Conservation (phyloP, 2,113 vertebrate species). For the Perognathus longimembris region DNA sequence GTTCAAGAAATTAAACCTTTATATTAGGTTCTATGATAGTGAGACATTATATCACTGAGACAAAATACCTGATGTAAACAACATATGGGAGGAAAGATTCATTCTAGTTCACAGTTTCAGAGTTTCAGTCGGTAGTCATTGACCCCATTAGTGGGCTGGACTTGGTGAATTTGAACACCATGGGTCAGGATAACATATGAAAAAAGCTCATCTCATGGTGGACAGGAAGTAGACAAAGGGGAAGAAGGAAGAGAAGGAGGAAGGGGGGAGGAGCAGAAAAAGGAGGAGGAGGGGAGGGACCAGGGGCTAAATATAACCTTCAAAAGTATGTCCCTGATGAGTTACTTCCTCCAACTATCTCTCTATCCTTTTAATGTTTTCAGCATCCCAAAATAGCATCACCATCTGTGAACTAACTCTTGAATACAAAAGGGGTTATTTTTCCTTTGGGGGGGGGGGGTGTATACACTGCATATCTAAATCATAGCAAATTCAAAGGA, state of each 20-base stretch:
- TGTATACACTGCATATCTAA: too few relatives aligned
- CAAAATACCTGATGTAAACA: background rate
- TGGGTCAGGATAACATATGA: background rate
- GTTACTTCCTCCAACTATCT: background rate
- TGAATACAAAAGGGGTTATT: background rate
- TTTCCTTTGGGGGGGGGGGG: too few relatives aligned
- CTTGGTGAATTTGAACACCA: background rate
- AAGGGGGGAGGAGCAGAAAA: too few relatives aligned
- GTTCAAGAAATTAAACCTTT: conserved; percentile 41
- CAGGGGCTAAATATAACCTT: background rate
- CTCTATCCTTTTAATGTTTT: background rate
- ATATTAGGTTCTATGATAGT: background rate
- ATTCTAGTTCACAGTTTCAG: background rate
- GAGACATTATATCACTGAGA: background rate
- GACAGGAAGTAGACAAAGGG: background rate
- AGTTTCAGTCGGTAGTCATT: background rate
- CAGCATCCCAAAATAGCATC: background rate
- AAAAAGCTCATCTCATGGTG: background rate
- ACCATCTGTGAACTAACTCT: background rate
- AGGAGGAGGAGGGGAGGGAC: background rate
- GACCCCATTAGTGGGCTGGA: too few relatives aligned
- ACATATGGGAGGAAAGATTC: background rate
- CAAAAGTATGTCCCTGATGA: background rate
- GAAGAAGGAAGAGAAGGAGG: background rate
- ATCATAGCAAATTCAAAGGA: background rate